A percentile compares a stretch with the other conserved stretches of the same genome.
Conservation (phyloP, 2,113 vertebrate species). For the Picathartes gymnocephalus region DNA sequence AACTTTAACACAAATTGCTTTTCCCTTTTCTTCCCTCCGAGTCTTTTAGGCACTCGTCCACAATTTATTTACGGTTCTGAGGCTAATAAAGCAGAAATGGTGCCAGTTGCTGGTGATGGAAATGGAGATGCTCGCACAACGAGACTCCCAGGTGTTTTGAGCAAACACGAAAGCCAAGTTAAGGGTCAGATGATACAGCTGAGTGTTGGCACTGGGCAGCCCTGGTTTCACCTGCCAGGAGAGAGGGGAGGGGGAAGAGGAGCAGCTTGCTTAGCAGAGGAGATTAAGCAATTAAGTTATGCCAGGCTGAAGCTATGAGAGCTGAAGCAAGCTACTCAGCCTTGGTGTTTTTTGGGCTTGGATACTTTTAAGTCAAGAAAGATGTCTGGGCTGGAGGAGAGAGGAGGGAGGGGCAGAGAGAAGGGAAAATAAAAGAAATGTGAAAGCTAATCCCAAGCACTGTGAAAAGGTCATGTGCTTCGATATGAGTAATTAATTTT, state of each 20-base stretch:
- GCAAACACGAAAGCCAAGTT: background rate
- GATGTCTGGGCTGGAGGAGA: background rate
- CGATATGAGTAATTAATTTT: constrained; percentile 83
- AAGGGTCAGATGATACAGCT: background rate
- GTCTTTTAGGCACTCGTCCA: background rate
- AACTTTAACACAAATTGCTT: background rate
- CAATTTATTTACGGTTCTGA: background rate
- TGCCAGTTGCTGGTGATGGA: background rate
- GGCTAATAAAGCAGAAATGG: background rate
- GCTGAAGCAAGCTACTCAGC: background rate
- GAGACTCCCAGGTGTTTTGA: background rate
- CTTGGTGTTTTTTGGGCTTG: background rate
- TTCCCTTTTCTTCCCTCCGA: background rate
- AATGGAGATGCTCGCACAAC: background rate
- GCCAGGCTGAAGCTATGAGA: background rate
- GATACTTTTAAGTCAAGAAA: background rate
- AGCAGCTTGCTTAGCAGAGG: background rate
- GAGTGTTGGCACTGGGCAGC: background rate
- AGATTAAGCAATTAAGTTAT: background rate
- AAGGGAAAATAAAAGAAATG: background rate
- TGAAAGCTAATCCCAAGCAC: constrained; percentile 57
- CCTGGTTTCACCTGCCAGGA: background rate
- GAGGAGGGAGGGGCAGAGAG: background rate
- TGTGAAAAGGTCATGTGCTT: constrained; percentile 77
- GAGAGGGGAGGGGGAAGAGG: background rate